Evolutionary conservation across 1,140 invertebrate genomes (phyloP).

Genomic region (Caenorhabditis remanei): DNA sequence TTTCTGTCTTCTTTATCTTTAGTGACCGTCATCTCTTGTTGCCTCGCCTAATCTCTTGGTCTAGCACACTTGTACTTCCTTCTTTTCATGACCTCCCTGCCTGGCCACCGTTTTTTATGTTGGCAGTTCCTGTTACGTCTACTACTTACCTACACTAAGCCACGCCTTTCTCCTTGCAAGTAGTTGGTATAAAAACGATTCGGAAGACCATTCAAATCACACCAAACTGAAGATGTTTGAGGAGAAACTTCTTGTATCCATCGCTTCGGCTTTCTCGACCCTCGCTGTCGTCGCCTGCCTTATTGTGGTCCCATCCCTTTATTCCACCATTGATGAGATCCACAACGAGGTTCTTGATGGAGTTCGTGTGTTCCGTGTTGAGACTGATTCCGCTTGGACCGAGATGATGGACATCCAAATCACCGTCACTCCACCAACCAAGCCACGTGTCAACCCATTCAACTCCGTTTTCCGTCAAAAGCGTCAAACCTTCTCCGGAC

Average conservation of each 20-base stretch:
- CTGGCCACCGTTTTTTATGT: conserved; percentile 37
- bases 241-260: conserved; percentile 65
- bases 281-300: conserved; percentile 67
- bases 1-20: conserved; percentile 37
- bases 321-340: conserved; percentile 26
- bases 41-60: neutral
- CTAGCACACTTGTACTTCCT: conserved; percentile 27
- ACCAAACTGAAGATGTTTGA: conserved; percentile 63
- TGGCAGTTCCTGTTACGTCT: conserved; percentile 41
- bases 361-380: conserved; percentile 59
- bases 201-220: neutral
- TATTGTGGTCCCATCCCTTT: conserved; percentile 61
- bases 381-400: conserved; percentile 63
- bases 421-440: conserved; percentile 58
- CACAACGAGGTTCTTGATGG: conserved; percentile 50
- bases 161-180: conserved; percentile 1
- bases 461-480: conserved; percentile 64
- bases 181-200: conserved; percentile 49
- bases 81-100: conserved; percentile 23
- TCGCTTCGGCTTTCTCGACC: conserved; percentile 67
- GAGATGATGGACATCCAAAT: conserved; percentile 65
- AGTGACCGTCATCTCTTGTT: neutral
- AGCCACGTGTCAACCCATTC: conserved; percentile 64
- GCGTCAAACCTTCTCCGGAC: conserved; percentile 63
- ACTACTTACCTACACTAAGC: conserved; percentile 15